Evolutionary conservation across 2,888 invertebrate genomes (phyloP).

Genomic region (Clunio marinus): DNA sequence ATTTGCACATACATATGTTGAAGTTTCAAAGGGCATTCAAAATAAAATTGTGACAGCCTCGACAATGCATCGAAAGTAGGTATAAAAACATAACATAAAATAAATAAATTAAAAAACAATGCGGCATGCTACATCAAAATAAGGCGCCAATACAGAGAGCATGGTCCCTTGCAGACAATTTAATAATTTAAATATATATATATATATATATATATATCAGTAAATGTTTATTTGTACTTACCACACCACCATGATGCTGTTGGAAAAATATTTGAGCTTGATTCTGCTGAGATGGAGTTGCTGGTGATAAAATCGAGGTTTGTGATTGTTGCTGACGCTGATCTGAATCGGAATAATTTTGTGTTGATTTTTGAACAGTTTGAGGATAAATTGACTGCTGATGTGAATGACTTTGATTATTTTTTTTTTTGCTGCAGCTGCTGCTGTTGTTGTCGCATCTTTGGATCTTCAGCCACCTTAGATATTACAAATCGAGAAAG

Average conservation of each 20-base stretch:
- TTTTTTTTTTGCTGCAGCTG: neutral
- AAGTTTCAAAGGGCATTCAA: too few relatives aligned
- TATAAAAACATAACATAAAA: too few relatives aligned
- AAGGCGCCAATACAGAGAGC: too few relatives aligned
- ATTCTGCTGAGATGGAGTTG: conserved; percentile 24
- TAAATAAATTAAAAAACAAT: too few relatives aligned
- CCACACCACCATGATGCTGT: conserved; percentile 31
- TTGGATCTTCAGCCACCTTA: conserved; percentile 59
- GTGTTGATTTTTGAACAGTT: neutral
- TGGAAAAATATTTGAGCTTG: conserved; percentile 37
- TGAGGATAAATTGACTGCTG: conserved; percentile 10
- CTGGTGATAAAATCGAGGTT: conserved; percentile 16
- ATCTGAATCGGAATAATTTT: too few relatives aligned
- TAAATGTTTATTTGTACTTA: conserved; percentile 13
- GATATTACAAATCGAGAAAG: conserved; percentile 75
- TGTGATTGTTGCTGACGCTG: conserved; percentile 33
- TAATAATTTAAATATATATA: too few relatives aligned
- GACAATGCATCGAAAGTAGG: too few relatives aligned
- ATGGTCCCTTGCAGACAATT: too few relatives aligned
- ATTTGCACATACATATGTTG: too few relatives aligned
- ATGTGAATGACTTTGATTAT: neutral
- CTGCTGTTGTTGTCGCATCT: conserved; percentile 33
- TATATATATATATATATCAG: too few relatives aligned
- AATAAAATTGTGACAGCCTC: too few relatives aligned
- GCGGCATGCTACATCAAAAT: too few relatives aligned